These are phyloP conservation scores for Trisateles emortualis DNA, from an alignment of 2,888 invertebrate species.

Conservation along the genomic window DNA sequence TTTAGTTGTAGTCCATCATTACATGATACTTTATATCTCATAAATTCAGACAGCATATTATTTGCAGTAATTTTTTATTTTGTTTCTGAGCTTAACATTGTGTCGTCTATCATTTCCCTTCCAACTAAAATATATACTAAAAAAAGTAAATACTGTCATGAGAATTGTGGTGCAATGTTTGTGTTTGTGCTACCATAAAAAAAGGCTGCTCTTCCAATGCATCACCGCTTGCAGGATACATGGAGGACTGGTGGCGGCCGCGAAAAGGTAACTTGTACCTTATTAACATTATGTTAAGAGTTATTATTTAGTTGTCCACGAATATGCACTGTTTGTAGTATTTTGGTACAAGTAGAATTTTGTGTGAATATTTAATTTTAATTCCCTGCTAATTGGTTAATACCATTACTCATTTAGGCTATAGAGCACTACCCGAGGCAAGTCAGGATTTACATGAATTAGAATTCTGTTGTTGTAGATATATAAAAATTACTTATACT, in stretches of 20 bases:
- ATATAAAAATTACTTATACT: too few species aligned
- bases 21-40: background rate
- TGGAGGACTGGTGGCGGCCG: conserved; percentile 99
- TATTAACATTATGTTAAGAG: conserved; percentile 66
- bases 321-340: conserved; percentile 33
- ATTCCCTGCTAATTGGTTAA: too few species aligned
- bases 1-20: too few species aligned
- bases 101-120: conserved; percentile 47
- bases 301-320: conserved; percentile 48
- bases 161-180: conserved; percentile 83
- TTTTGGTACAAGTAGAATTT: conserved; percentile 4
- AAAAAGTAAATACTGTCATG: conserved; percentile 84
- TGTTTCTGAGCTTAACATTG: conserved; percentile 52
- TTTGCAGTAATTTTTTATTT: conserved; percentile 39
- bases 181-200: conserved; percentile 87
- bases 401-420: too few species aligned
- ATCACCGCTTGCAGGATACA: conserved; percentile 98
- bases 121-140: conserved; percentile 29
- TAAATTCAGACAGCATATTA: conserved; percentile 52
- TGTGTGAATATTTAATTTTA: background rate
- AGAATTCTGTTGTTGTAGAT: too few species aligned
- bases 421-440: too few species aligned
- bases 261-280: conserved; percentile 94
- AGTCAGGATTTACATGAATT: too few species aligned
- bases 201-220: conserved; percentile 91